Percentiles rank a stretch among this genome's conserved stretches.
Evolutionary conservation across 2,113 vertebrate genomes (phyloP).

Genomic region (Trachemys scripta): DNA sequence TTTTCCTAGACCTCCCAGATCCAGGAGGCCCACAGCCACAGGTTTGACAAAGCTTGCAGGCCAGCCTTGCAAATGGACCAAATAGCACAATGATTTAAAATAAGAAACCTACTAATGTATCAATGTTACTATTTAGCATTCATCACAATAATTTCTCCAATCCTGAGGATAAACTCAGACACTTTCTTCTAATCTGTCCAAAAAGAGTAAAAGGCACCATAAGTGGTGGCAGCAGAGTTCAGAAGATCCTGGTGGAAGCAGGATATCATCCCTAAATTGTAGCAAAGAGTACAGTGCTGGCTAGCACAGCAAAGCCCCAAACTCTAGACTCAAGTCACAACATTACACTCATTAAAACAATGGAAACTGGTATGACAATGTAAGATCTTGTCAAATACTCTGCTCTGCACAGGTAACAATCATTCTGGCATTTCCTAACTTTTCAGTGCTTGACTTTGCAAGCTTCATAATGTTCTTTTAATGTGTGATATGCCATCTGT

Average conservation of each 20-base stretch:
- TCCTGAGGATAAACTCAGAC: not conserved
- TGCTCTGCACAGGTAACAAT: not conserved
- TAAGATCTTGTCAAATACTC: not conserved
- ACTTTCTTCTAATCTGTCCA: not conserved
- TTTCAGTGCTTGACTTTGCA: not conserved
- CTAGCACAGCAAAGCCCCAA: not conserved
- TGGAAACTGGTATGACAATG: not conserved
- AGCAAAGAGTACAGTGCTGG: accelerated
- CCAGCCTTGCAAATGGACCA: not conserved
- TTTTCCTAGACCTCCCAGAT: not conserved
- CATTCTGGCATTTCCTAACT: not conserved
- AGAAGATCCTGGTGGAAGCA: not conserved
- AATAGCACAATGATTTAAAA: not conserved
- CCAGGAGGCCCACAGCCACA: not conserved
- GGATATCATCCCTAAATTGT: not conserved
- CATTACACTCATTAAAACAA: not conserved
- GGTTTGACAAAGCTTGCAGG: not conserved
- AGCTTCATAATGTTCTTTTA: not conserved
- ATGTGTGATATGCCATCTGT: not conserved
- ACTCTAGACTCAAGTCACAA: not conserved
- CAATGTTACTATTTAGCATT: not conserved
- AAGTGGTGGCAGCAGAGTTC: accelerated
- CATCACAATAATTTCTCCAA: not conserved
- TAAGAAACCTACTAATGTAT: not conserved
- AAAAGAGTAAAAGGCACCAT: not conserved